Conservation (phyloP, 2,113 vertebrate genomes). For the Bolborhynchus lineola region DNA sequence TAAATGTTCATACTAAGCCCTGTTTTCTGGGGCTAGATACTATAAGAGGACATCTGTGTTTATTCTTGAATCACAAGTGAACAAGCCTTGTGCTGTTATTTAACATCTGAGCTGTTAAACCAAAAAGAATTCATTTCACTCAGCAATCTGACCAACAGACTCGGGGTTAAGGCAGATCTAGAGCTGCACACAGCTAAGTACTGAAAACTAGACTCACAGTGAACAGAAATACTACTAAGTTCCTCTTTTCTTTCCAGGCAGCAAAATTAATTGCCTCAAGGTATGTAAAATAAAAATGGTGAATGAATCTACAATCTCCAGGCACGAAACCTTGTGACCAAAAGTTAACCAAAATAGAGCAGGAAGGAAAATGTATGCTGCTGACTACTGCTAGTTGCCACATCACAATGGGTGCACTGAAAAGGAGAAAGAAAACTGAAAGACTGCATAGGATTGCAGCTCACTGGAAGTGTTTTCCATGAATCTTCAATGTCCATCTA, state of each 20-base stretch:
- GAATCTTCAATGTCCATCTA: background rate
- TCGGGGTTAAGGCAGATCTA: background rate
- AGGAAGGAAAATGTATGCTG: background rate
- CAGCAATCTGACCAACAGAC: background rate
- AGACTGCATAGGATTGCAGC: background rate
- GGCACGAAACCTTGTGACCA: background rate
- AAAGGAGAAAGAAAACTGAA: background rate
- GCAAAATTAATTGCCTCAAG: background rate
- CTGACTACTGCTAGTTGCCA: background rate
- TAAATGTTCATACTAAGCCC: background rate
- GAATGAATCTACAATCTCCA: background rate
- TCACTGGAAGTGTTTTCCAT: background rate
- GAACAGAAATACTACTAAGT: background rate
- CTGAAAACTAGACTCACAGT: background rate
- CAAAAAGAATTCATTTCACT: background rate
- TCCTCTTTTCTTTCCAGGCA: background rate
- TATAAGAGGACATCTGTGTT: background rate
- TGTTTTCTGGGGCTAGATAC: background rate
- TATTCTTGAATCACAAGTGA: background rate
- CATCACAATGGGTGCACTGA: accelerated
- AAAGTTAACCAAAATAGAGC: background rate
- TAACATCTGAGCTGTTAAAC: background rate
- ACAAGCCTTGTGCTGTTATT: background rate
- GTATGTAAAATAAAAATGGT: background rate
- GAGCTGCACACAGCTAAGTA: background rate